phyloP scores from a whole-genome alignment of 2,888 invertebrate genomes.

The Drepana falcataria region DNA sequence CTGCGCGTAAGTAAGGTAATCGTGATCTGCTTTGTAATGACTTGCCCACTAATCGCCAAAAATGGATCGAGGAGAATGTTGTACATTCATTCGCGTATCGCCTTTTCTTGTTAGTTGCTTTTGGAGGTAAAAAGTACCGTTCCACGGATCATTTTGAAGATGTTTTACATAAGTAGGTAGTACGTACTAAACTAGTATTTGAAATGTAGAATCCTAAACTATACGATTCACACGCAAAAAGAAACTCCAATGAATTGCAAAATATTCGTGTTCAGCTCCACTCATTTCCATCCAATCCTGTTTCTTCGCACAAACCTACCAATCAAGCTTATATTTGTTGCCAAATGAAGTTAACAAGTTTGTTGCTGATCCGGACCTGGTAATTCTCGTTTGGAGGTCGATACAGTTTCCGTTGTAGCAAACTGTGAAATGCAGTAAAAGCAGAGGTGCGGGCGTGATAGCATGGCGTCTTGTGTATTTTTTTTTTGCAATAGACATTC shows the following conservation, averaged over 20 bases:
- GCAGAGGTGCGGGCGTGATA: slow-evolving; percentile 34
- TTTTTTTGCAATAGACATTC: slow-evolving; percentile 51
- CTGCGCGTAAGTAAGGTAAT: slow-evolving; percentile 49
- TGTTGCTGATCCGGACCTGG: slow-evolving; percentile 38
- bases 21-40: slow-evolving; percentile 50
- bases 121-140: slow-evolving; percentile 17
- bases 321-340: slow-evolving; percentile 30
- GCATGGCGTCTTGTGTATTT: slow-evolving; percentile 29
- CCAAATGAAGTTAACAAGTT: slow-evolving; percentile 23
- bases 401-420: slow-evolving; percentile 45
- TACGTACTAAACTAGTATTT: too few species aligned
- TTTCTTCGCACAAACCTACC: slow-evolving; percentile 6
- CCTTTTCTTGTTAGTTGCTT: slow-evolving; percentile 9
- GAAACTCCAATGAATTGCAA: too few species aligned
- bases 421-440: slow-evolving; percentile 41
- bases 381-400: slow-evolving; percentile 48
- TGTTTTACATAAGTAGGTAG: too few species aligned
- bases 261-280: neutral
- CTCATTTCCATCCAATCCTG: neutral
- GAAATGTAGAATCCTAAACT: too few species aligned
- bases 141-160: too few species aligned
- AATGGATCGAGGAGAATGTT: slow-evolving; percentile 29
- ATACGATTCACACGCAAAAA: neutral
- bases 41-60: slow-evolving; percentile 31
- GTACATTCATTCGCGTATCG: slow-evolving; percentile 13